Evolutionary conservation across 2,797 vertebrate species (phyloP), one percentile per base, ranked within the genome.

Genomic region (Neoniphon sammara): DNA sequence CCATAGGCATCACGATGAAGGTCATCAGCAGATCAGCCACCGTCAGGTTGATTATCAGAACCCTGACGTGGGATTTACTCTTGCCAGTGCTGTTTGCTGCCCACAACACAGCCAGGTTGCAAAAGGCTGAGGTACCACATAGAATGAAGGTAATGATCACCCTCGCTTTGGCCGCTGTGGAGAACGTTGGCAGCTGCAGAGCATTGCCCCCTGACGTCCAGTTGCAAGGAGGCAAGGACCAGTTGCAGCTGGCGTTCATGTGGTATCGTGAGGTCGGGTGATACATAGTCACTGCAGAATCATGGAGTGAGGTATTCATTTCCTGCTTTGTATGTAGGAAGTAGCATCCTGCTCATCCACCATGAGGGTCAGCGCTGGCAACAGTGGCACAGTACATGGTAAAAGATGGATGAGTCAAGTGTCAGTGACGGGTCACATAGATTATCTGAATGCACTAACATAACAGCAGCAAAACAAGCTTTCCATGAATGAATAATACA

Each of bases 1-100:
- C 96, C 82, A 96, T 85, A 0, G 95, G 95, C 95, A 97, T 97
- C 82, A 97, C 95, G 0, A 95, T 89, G 82, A 96, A 94, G 2
- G 94, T 96, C 75, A 96, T 92, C 82, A 96, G 93, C 53, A 97
- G 94, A 82, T 96, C 94, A 0, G 95, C 95, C 0, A 85, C 90
- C 0, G 95, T 95, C 85, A 97, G 88, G 91, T 96, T 95, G 87
- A 92, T 87, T 4, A 97, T 96, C 57, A 96, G 93, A 54, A 94
- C 88, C n/a, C 78, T 87, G 63, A 95, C 90, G 5, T 95, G 95
- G 21, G 94, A 95, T 61, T 88, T 91, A 1, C 93, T 85, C 0
- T 94, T 92, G 21, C 93, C 90, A 2, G 91, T 91, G 8, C 70
- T 17, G 20, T 89, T 90, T 0, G 93, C 94, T 0, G 85, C 94